phyloP scores from a whole-genome alignment of 2,113 vertebrate genomes.

The Pterocles gutturalis region DNA sequence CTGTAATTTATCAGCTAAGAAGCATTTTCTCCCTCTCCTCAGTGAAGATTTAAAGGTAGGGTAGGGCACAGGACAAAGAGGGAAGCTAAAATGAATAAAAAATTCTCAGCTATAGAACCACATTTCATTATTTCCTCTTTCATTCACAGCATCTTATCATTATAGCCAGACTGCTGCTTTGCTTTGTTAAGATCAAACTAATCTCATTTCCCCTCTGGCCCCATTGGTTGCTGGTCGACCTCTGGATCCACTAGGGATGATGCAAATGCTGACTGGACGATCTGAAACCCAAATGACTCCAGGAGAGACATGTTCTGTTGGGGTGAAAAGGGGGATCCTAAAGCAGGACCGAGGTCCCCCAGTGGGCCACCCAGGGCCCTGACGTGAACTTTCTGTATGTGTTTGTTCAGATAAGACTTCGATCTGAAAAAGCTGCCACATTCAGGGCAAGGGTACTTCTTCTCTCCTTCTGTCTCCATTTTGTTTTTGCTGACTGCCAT shows the following conservation, averaged over 20 bases:
- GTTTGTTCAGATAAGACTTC: conserved; percentile 99
- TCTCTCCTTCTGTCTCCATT: conserved; percentile 86
- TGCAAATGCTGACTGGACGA: conserved; percentile 97
- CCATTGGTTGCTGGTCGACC: conserved; percentile 90
- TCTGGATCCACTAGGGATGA: conserved; percentile 95
- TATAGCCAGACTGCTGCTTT: conserved; percentile 48
- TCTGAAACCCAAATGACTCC: conserved; percentile 99
- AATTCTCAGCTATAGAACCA: conserved; percentile 78
- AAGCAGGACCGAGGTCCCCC: conserved; percentile 86
- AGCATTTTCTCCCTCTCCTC: conserved; percentile 60
- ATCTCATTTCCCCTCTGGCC: conserved; percentile 92
- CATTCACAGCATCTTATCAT: conserved; percentile 76
- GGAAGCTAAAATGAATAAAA: conserved; percentile 74
- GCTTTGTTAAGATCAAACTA: conserved; percentile 30
- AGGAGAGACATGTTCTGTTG: conserved; percentile 99
- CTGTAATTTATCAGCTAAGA: conserved; percentile 60
- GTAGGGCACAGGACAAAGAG: conserved; percentile 10
- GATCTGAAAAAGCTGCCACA: conserved; percentile 98
- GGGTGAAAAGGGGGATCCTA: conserved; percentile 93
- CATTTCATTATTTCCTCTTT: conserved; percentile 73
- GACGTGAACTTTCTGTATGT: conserved; percentile 96
- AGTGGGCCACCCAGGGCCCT: conserved; percentile 83
- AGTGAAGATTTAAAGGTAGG: conserved; percentile 40
- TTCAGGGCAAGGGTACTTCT: conserved; percentile 92
- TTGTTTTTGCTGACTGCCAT: conserved; percentile 90